Evolutionary conservation across 2,797 vertebrate species (phyloP).

Genomic region (Aulostomus chinensis): DNA sequence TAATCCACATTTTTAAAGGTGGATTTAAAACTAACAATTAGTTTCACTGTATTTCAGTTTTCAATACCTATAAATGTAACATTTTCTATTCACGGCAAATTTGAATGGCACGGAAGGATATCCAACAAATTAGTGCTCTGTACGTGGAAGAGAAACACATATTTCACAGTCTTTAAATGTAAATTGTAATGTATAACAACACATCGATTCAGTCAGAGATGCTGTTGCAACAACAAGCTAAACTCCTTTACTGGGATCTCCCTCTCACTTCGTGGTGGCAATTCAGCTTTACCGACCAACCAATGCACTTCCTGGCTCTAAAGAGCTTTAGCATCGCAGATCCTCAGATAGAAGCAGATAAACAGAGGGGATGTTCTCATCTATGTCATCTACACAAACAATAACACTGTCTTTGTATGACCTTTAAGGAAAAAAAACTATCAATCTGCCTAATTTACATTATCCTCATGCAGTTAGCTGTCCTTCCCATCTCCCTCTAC

Average conservation of each 20-base stretch:
- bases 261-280: conserved; percentile 8
- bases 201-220: too few relatives aligned
- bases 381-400: too few relatives aligned
- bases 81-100: too few relatives aligned
- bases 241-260: conserved; percentile 3
- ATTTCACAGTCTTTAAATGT: too few relatives aligned
- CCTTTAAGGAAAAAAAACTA: neutral
- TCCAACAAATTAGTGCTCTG: neutral
- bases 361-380: too few relatives aligned
- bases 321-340: conserved; percentile 13
- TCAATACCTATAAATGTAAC: too few relatives aligned
- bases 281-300: conserved; percentile 30
- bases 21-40: too few relatives aligned
- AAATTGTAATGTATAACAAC: too few relatives aligned
- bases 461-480: conserved; percentile 11
- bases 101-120: too few relatives aligned
- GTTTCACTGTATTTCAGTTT: too few relatives aligned
- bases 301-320: conserved; percentile 41
- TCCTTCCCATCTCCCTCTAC: neutral
- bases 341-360: neutral
- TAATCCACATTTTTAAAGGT: too few relatives aligned
- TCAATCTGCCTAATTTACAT: neutral
- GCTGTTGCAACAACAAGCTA: conserved; percentile 9
- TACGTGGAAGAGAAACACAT: neutral
- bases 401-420: too few relatives aligned